Percentiles rank a stretch among this genome's conserved stretches.
Evolutionary conservation across 1,140 invertebrate genomes (phyloP).

Genomic region (Drosophila orena): DNA sequence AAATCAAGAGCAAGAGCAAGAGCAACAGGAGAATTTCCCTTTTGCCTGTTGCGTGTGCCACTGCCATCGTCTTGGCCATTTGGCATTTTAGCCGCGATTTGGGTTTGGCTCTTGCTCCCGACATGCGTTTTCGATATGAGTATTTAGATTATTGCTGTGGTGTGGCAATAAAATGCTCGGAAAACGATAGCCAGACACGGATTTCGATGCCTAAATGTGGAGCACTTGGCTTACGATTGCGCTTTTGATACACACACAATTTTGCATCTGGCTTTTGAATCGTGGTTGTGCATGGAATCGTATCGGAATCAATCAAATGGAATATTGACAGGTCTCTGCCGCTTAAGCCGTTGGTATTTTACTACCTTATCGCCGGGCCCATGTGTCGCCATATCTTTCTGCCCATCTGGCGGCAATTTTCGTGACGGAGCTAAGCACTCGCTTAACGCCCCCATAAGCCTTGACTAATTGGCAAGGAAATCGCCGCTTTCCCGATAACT

Average conservation of each 20-base stretch:
- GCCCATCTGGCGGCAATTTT: constrained; percentile 71
- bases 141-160: constrained; percentile 65
- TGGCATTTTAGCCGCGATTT: constrained; percentile 13
- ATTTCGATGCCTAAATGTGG: constrained; percentile 35
- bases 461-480: constrained; percentile 78
- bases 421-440: constrained; percentile 47
- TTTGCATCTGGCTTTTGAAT: constrained; percentile 31
- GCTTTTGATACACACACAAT: constrained; percentile 17
- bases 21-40: constrained; percentile 34
- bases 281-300: constrained; percentile 11
- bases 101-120: constrained; percentile 19
- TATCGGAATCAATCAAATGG: constrained; percentile 64
- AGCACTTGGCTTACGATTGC: constrained; percentile 40
- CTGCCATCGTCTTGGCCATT: constrained; percentile 42
- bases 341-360: constrained; percentile 52
- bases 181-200: constrained; percentile 56
- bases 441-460: constrained; percentile 65
- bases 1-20: constrained; percentile 36
- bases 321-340: constrained; percentile 69
- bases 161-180: constrained; percentile 55
- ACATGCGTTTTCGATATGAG: constrained; percentile 73
- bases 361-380: constrained; percentile 52
- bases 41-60: constrained; percentile 57
- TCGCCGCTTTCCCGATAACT: constrained; percentile 57
- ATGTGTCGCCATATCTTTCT: constrained; percentile 56